A percentile compares a stretch with the other conserved stretches of the same genome.
Evolutionary conservation across 2,888 invertebrate genomes (phyloP).

Genomic region (Coenonympha glycerion): DNA sequence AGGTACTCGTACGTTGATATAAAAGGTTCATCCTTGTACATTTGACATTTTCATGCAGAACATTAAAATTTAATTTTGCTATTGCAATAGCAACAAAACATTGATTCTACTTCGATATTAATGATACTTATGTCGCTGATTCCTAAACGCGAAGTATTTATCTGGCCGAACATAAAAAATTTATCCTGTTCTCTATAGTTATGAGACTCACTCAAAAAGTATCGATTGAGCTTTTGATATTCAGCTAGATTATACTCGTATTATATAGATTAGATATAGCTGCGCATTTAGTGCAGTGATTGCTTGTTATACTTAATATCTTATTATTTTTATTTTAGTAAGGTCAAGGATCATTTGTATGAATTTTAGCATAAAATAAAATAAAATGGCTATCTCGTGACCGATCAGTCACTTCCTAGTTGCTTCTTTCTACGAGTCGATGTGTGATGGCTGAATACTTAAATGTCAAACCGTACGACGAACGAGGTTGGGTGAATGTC

Average conservation of each 20-base stretch:
- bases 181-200: too few species aligned
- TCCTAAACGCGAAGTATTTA: too few species aligned
- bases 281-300: too few species aligned
- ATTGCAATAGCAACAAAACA: constrained; percentile 8
- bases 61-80: constrained; percentile 5
- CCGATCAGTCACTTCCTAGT: constrained; percentile 19
- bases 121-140: too few species aligned
- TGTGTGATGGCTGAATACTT: constrained; percentile 44
- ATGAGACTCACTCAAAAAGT: too few species aligned
- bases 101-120: neutral
- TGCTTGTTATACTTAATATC: neutral
- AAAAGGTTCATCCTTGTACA: constrained; percentile 33
- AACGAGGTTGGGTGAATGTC: constrained; percentile 29
- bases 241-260: too few species aligned
- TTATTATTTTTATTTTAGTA: constrained; percentile 4
- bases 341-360: constrained; percentile 16
- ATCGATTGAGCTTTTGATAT: too few species aligned
- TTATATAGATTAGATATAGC: too few species aligned
- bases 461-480: constrained; percentile 45
- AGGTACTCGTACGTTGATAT: too few species aligned
- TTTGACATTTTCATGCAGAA: constrained; percentile 29
- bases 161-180: too few species aligned
- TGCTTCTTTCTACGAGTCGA: constrained; percentile 15
- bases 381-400: neutral
- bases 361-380: constrained; percentile 11